phyloP scores from a whole-genome alignment of 2,797 vertebrate species.

The Hybognathus amarus region DNA sequence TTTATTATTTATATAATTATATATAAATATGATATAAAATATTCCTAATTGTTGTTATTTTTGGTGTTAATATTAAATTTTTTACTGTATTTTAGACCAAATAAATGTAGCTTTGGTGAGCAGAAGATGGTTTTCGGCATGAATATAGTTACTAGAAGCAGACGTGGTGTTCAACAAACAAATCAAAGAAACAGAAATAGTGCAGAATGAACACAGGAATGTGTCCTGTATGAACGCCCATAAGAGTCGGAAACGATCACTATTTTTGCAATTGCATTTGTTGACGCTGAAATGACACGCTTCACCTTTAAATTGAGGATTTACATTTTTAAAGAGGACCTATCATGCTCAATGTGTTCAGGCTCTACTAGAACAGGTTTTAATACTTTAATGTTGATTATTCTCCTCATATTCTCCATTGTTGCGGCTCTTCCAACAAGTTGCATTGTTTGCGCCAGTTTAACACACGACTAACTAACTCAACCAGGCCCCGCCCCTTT shows the following conservation, averaged over 20 bases:
- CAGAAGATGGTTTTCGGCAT: neutral
- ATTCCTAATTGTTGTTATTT: neutral
- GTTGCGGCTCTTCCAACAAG: too few species aligned
- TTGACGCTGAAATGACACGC: neutral
- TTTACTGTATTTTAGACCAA: neutral
- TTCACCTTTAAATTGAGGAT: constrained; percentile 13
- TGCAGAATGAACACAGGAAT: neutral
- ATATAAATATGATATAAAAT: too few species aligned
- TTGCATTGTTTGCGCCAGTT: too few species aligned
- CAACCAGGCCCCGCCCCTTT: neutral
- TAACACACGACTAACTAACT: neutral
- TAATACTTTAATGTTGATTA: neutral
- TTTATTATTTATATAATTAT: too few species aligned
- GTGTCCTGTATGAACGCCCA: neutral
- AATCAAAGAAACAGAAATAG: too few species aligned
- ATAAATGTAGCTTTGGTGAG: neutral
- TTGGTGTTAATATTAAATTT: neutral
- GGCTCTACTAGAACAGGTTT: neutral
- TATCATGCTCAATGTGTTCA: neutral
- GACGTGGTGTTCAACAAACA: neutral
- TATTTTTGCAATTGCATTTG: neutral
- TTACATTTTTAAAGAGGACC: neutral
- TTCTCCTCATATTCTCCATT: neutral
- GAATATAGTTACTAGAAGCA: neutral
- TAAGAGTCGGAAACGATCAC: neutral